Evolutionary conservation across 2,113 vertebrate genomes (phyloP), one percentile per base, ranked within the genome.

Genomic region (Fregata magnificens): DNA sequence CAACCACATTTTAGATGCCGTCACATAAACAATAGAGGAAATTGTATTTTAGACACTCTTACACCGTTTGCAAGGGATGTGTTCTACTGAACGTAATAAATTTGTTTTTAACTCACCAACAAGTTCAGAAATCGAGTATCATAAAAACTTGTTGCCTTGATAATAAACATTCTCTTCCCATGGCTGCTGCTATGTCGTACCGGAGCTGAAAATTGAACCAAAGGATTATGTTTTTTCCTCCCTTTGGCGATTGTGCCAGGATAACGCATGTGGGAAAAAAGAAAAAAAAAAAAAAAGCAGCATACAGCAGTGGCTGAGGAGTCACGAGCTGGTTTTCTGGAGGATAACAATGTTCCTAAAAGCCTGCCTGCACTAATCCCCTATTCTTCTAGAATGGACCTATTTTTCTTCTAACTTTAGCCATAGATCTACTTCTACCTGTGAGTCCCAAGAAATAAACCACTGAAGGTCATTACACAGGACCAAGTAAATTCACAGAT

Each of bases 151-250:
- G 98, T 97, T 86, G 99, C 89, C 88, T 97, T 98, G 97, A 99
- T 96, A 86, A 99, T 34, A 91, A 99, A 99, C 97, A 99, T 92
- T 94, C 96, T 98, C 96, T 99, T 99, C 55, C 98, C 99, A 92
- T 99, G 98, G 87, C 5, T 3, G 4, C 98, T 97, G 77, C 97
- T 98, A 91, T 98, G 98, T 45, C 99, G 99, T 4, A 99, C 98
- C 24, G 98, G 97, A 96, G 98, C 99, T 99, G 94, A 5, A 98
- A 98, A 95, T 69, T 2, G 9, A 97, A 95, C 21, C 53, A 19
- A 3, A 63, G 26, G 2, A 34, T 70, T 34, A 79, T 0, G 19
- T 1, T 6, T n/a, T 65, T 49, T 28, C 16, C 38, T 42, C 9
- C 4, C 16, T 28, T 4, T 26, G 29, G 36, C 3, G 40, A 28